Conservation (phyloP, 2,888 invertebrate genomes). For the Acanthosepion lycidas region DNA sequence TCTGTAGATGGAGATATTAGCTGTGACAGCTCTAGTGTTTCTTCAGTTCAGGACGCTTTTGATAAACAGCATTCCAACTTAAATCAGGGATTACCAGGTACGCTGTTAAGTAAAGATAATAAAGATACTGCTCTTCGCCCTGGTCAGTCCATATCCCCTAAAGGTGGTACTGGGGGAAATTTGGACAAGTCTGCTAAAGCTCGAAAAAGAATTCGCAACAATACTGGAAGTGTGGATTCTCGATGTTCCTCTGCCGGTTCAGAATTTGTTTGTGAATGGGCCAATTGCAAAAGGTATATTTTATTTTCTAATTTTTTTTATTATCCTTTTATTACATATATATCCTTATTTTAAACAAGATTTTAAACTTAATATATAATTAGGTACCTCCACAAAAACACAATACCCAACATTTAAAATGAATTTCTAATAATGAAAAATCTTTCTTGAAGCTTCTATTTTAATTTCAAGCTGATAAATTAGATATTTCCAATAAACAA, state of each 20-base stretch:
- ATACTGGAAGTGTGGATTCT: conserved; percentile 56
- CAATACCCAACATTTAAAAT: too few relatives aligned
- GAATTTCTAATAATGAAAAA: too few relatives aligned
- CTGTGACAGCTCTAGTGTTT: conserved; percentile 64
- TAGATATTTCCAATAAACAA: too few relatives aligned
- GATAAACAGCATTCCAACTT: conserved; percentile 48
- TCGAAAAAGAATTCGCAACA: conserved; percentile 62
- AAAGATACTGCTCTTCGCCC: conserved; percentile 39
- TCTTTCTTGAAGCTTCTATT: too few relatives aligned
- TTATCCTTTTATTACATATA: neutral
- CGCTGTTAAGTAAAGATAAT: conserved; percentile 46
- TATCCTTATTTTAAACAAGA: neutral
- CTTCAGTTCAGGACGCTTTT: conserved; percentile 58
- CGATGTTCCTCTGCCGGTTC: conserved; percentile 61
- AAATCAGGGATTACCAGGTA: conserved; percentile 44
- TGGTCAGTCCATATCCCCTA: conserved; percentile 49
- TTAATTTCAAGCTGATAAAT: too few relatives aligned
- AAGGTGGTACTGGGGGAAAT: conserved; percentile 53
- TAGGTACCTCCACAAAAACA: too few relatives aligned
- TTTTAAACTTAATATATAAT: neutral
- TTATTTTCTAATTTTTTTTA: neutral
- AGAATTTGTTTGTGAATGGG: conserved; percentile 89
- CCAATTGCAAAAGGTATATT: conserved; percentile 83
- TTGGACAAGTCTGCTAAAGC: conserved; percentile 52
- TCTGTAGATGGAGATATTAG: conserved; percentile 65